Evolutionary conservation across 2,888 invertebrate genomes (phyloP).

Genomic region (Cactoblastis cactorum): DNA sequence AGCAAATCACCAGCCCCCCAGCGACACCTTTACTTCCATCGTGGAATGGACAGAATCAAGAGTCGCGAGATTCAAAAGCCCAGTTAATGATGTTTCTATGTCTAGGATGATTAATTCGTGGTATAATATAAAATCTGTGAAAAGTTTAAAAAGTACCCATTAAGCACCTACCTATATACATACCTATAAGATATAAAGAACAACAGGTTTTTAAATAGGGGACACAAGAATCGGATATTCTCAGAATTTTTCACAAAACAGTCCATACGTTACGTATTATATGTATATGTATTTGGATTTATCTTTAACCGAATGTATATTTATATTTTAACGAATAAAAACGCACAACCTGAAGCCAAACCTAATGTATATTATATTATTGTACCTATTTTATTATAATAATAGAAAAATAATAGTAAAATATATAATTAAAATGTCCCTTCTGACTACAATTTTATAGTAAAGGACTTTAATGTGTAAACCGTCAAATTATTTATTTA

Average conservation of each 20-base stretch:
- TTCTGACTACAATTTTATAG: slow-evolving; percentile 36
- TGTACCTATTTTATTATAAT: slow-evolving; percentile 12
- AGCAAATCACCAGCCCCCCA: too few species aligned
- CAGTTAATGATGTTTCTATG: too few species aligned
- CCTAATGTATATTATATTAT: slow-evolving; percentile 29
- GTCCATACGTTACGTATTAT: background rate
- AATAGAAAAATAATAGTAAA: slow-evolving; percentile 10
- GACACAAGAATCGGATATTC: background rate
- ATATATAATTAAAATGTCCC: slow-evolving; percentile 29
- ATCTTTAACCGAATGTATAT: slow-evolving; percentile 33
- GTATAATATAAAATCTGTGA: too few species aligned
- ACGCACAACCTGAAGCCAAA: slow-evolving; percentile 58
- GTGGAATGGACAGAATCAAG: too few species aligned
- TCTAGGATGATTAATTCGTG: too few species aligned
- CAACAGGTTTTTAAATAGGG: too few species aligned
- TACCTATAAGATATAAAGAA: too few species aligned
- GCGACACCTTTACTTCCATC: too few species aligned
- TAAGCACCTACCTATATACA: too few species aligned
- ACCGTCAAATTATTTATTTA: background rate
- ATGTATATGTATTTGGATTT: slow-evolving; percentile 8
- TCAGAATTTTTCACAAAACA: background rate
- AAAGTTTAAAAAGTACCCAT: too few species aligned
- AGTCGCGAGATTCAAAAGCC: too few species aligned
- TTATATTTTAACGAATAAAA: slow-evolving; percentile 35
- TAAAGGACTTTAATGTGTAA: slow-evolving; percentile 8